phyloP scores from a whole-genome alignment of 1,140 invertebrate species.

The Aleiodes sp. region DNA sequence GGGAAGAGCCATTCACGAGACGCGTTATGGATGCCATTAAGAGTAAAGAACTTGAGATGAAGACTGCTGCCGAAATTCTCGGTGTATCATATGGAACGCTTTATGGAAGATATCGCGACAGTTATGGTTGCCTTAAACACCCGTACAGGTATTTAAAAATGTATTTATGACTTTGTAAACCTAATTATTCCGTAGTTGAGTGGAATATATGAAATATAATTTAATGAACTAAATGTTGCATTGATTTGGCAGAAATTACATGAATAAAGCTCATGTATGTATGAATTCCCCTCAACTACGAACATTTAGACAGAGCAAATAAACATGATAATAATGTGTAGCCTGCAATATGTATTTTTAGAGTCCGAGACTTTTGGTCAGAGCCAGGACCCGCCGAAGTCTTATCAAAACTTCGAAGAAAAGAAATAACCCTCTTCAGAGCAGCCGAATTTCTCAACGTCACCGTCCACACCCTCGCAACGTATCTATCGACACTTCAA shows the following conservation, averaged over 20 bases:
- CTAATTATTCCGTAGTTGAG: neutral
- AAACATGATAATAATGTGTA: neutral
- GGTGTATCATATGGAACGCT: conserved; percentile 90
- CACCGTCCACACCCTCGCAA: conserved; percentile 76
- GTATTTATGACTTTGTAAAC: neutral
- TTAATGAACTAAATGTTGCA: too few species aligned
- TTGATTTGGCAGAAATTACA: too few species aligned
- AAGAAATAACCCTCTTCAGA: conserved; percentile 75
- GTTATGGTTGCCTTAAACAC: conserved; percentile 86
- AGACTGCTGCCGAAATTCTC: conserved; percentile 86
- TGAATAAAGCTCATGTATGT: too few species aligned
- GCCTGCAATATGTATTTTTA: conserved; percentile 52
- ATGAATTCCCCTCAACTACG: too few species aligned
- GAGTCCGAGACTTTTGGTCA: conserved; percentile 80
- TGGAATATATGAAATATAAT: neutral
- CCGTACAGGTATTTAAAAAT: conserved; percentile 73
- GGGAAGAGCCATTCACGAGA: conserved; percentile 86
- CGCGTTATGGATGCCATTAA: conserved; percentile 88
- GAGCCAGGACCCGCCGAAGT: conserved; percentile 78
- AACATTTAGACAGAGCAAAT: neutral
- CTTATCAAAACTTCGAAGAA: conserved; percentile 74
- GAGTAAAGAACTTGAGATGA: conserved; percentile 92
- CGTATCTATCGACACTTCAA: conserved; percentile 73
- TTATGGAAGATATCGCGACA: conserved; percentile 87
- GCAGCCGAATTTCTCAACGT: conserved; percentile 79